Base-by-base conservation (phyloP, 2,797 vertebrate species). In the Crenuchus spilurus region DNA sequence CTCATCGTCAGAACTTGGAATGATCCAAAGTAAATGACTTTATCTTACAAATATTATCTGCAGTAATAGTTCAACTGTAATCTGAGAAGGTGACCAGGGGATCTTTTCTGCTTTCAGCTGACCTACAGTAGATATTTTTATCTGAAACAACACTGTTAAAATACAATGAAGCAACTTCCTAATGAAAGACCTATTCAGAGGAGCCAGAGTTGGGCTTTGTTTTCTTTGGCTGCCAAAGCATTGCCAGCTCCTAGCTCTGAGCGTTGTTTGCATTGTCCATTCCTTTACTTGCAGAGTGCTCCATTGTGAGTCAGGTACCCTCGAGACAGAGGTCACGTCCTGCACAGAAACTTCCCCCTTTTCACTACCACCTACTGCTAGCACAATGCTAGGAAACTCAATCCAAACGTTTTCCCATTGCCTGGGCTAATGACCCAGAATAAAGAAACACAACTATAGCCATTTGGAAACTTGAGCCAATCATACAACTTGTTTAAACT, bases 341-440 rank as follows among this genome's bases (percentile, higher is more conserved):
- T 64, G 42, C 33, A 1, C 8, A 13, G 39, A 54, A 30, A 30
- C 28, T 26, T 28, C n/a, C 39, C 44, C 41, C 28, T 26, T 46
- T 49, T 37, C 42, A 18, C 49, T 72, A 63, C 41, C 51, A 37
- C 62, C 26, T 42, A 54, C 44, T 46, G 74, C 37, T 39, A 55
- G 58, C 65, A 87, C 87, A 88, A 87, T 87, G 82, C 69, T 74
- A 87, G 84, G 83, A 88, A 87, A 69, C 76, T 2, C 16, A 11
- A 7, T 8, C 83, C 26, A 33, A 57, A 77, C 41, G 66, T 13
- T 4, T 30, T 64, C 39, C 26, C 24, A 22, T 14, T 16, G 51
- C 51, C 51, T 26, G 10, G n/a, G 33, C 14, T 55, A 8, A 16
- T n/a, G 9, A 3, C 14, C 18, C n/a, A 22, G 31, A 20, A 46